A percentile compares a stretch with the other conserved stretches of the same genome.
These are phyloP conservation scores for Cyaniris semiargus DNA, from an alignment of 2,888 invertebrate genomes.

Conservation along the genomic window DNA sequence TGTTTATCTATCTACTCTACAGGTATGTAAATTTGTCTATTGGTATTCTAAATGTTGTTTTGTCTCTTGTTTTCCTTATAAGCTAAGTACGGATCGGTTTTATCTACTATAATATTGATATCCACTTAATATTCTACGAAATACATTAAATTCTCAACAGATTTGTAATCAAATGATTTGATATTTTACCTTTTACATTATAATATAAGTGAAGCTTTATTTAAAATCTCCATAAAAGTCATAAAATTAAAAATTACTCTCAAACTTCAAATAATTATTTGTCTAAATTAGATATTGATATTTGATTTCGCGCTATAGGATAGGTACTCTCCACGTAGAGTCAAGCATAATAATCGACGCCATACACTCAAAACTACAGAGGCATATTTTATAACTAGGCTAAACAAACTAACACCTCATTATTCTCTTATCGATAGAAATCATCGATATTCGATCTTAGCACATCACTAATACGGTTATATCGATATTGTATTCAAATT, in stretches of 20 bases:
- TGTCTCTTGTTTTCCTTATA: constrained; percentile 28
- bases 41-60: constrained; percentile 8
- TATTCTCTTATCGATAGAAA: neutral
- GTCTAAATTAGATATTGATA: no score
- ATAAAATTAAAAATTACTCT: no score
- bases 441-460: constrained; percentile 5
- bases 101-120: constrained; percentile 15
- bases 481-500: constrained; percentile 27
- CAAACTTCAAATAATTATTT: no score
- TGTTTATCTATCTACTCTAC: constrained; percentile 6
- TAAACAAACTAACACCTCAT: neutral
- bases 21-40: constrained; percentile 24
- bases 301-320: no score
- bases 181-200: neutral
- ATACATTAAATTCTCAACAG: neutral
- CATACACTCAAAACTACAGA: neutral
- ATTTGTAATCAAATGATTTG: neutral
- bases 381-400: neutral
- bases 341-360: no score
- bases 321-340: no score
- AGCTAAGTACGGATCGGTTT: constrained; percentile 19
- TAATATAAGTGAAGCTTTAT: neutral
- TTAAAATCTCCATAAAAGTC: no score
- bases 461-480: constrained; percentile 24
- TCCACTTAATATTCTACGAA: neutral